Evolutionary conservation across 1,140 invertebrate genomes (phyloP).

Genomic region (Argopecten irradians): DNA sequence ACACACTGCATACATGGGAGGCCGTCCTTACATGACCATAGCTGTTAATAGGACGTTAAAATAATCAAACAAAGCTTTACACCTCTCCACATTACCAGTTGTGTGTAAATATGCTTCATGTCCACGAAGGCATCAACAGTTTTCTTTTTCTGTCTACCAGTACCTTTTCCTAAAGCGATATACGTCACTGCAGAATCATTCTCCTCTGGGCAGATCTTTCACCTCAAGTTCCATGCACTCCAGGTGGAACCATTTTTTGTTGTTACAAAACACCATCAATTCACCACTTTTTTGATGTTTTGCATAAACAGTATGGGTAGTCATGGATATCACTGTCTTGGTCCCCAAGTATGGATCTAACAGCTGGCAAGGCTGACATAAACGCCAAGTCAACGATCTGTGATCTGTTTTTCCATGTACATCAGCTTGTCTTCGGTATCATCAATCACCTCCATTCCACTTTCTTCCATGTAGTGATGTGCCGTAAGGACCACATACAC

Average conservation of each 20-base stretch:
- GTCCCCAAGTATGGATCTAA: too few relatives aligned
- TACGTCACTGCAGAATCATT: constrained; percentile 29
- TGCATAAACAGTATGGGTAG: neutral
- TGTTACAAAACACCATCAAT: neutral
- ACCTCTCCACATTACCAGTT: constrained; percentile 24
- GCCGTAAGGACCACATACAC: neutral
- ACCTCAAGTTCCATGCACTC: constrained; percentile 41
- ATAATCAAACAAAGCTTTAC: too few relatives aligned
- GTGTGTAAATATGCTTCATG: neutral
- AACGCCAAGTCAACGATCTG: neutral
- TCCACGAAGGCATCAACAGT: neutral
- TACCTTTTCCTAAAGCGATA: neutral
- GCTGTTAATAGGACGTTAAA: too few relatives aligned
- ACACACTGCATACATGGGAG: too few relatives aligned
- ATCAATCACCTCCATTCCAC: neutral
- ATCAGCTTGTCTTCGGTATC: neutral
- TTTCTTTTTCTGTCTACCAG: neutral
- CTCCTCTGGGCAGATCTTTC: constrained; percentile 34
- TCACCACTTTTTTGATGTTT: neutral
- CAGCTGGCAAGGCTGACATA: neutral
- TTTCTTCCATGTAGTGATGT: too few relatives aligned
- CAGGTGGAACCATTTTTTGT: constrained; percentile 43
- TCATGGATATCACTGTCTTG: too few relatives aligned
- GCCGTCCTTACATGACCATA: too few relatives aligned
- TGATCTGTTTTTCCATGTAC: neutral